phyloP scores from a whole-genome alignment of 2,797 vertebrate species.

The Dipus sagitta region DNA sequence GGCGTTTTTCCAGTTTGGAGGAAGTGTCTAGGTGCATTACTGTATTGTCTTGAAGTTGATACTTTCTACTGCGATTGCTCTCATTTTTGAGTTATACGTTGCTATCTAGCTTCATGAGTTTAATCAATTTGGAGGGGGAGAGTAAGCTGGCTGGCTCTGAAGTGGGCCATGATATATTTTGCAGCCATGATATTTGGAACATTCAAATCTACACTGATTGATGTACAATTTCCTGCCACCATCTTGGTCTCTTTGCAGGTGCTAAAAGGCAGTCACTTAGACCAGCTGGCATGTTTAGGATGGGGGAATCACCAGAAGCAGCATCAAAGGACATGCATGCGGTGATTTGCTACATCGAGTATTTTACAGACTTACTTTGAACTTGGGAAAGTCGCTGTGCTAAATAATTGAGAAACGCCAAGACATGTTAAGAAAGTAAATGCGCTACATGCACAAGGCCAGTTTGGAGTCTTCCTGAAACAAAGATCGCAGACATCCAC shows the following conservation, averaged over 20 bases:
- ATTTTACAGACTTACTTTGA: slow-evolving; percentile 29
- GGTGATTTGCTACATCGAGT: slow-evolving; percentile 22
- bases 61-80: not conserved
- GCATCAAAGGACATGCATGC: not conserved
- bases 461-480: slow-evolving; percentile 28
- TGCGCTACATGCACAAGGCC: not conserved
- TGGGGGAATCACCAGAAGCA: not conserved
- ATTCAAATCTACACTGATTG: not conserved
- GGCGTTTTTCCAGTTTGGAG: not conserved
- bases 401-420: slow-evolving; percentile 39
- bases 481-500: slow-evolving; percentile 1
- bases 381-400: not conserved
- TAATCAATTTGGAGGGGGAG: not conserved
- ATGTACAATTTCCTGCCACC: slow-evolving; percentile 8
- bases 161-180: not conserved
- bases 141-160: not conserved
- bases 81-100: not conserved
- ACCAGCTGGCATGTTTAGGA: slow-evolving; percentile 13
- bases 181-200: not conserved
- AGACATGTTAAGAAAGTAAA: slow-evolving; percentile 7
- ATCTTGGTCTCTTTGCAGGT: slow-evolving; percentile 7
- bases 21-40: not conserved
- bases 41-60: not conserved
- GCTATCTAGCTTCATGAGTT: slow-evolving; percentile 3
- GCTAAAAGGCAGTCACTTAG: not conserved